Evolutionary conservation across 2,113 vertebrate species (phyloP), one percentile per base, ranked within the genome.

Genomic region (Dissostichus mawsoni): DNA sequence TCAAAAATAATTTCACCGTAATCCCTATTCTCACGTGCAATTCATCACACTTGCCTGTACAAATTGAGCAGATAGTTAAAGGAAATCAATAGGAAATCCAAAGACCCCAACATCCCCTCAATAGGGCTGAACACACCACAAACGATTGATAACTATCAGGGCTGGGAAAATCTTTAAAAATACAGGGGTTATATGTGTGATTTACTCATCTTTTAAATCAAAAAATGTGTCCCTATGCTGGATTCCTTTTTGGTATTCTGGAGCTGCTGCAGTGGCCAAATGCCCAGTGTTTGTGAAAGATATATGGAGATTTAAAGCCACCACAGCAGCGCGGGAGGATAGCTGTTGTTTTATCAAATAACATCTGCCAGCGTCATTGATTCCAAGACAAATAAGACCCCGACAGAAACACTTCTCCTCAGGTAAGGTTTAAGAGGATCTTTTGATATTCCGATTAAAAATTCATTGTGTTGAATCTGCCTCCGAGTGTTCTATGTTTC

Each of bases 391-490:
- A 95, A 93, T 81, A 91, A 77, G 77, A 69, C 74, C 80, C 76
- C 53, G 81, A 90, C 87, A 76, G 90, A 76, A 91, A 85, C 87
- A 82, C 73, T 85, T 82, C 88, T 94, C 85, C 76, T 89, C 75
- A 89, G 88, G 87, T 94, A 89, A 74, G 76, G 85, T 93, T 92
- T 87, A 93, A 90, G 82, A 89, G 76, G 85, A 87, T 91, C 82
- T 91, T 91, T 92, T 94, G 90, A 94, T 92, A 94, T 94, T 89
- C 84, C 77, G 69, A 93, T 95, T 89, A 94, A 93, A 94, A 88
- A 92, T 93, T 75, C 64, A 94, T 93, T 86, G 76, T 92, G 89
- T 94, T 90, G 90, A 92, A 92, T 92, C 84, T 91, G 91, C 87
- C 88, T 92, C 20, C 44, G 69, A 92, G 92, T 86, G 80, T 68